Base-by-base conservation (phyloP, 2,888 invertebrate species). In the Agrochola lota region DNA sequence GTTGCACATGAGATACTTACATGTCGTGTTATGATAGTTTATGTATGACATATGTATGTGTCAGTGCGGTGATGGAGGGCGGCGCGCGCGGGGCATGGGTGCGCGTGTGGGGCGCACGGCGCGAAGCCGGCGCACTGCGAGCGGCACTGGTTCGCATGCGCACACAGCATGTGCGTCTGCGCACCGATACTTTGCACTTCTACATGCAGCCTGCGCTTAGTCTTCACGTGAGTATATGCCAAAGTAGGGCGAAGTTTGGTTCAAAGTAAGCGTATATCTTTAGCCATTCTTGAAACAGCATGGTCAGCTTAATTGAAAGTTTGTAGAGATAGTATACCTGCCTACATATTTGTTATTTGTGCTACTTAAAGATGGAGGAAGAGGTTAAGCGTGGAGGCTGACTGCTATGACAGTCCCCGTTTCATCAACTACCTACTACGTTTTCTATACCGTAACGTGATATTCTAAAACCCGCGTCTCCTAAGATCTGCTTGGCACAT, bases 191-290 rank as follows among this genome's bases (percentile, higher is more conserved):
- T 1, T 97, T 98, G 88, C 97, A 97, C 76, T 97, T 98, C 84
- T 97, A 97, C 80, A 98, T 98, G 94, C 98, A 98, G 87, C 98
- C 98, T 1, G 97, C 98, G 0, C 95, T 98, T 0, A 97, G 97
- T 87, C 94, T 98, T 83, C 97, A 98, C 96, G 98, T 98, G 91
- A 96, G 95, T 92, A 17, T 20, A 49, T 40, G 43, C 43, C 17
- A 26, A 30, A 23, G 15, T 8, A 20, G 4, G 17, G n/a, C 9
- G 11, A 40, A 62, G 46, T 62, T 77, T 49, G 30, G 30, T 49
- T 49, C 55, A 74, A 66, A 46, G 60, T 55, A 55, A 49, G 67
- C 66, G 46, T 46, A 7, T 26, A 46, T 0, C 1, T 12, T 7
- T 20, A 46, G 62, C 68, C 59, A 82, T 82, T 77, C 67, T 52